Percentiles rank a stretch among this genome's conserved stretches.
Conservation (phyloP, 2,888 invertebrate species). For the Phengaris alcon region DNA sequence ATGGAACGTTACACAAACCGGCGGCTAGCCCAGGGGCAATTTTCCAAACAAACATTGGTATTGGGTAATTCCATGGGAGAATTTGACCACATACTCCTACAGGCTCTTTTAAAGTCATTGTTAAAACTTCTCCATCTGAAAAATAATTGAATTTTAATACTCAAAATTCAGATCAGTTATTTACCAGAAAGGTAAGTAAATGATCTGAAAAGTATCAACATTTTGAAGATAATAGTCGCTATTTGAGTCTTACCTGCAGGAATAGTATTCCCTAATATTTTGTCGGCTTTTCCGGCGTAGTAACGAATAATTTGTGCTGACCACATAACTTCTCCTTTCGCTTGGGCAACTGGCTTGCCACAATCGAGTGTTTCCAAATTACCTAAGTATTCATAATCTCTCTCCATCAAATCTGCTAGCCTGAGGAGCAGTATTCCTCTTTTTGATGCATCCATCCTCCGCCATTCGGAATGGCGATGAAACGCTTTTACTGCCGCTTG, state of each 20-base stretch:
- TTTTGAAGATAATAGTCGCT: too few species aligned
- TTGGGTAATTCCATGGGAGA: conserved; percentile 96
- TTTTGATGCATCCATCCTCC: conserved; percentile 88
- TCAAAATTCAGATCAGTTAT: too few species aligned
- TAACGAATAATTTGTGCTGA: conserved; percentile 85
- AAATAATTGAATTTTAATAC: conserved; percentile 32
- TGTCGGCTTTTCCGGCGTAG: conserved; percentile 95
- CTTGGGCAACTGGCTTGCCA: conserved; percentile 90
- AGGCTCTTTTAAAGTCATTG: conserved; percentile 92
- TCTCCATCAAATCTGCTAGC: conserved; percentile 87
- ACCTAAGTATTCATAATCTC: conserved; percentile 86
- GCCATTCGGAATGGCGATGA: conserved; percentile 85
- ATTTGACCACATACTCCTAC: conserved; percentile 94
- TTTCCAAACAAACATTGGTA: conserved; percentile 97
- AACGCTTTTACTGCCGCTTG: conserved; percentile 89
- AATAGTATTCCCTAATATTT: conserved; percentile 88
- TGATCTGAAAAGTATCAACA: too few species aligned
- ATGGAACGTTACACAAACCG: conserved; percentile 46
- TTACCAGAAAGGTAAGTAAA: too few species aligned
- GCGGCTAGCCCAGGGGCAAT: conserved; percentile 89
- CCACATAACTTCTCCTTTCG: conserved; percentile 84
- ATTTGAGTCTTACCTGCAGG: conserved; percentile 73
- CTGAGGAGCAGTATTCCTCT: conserved; percentile 85
- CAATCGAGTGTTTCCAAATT: conserved; percentile 96
- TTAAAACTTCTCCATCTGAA: conserved; percentile 87